phyloP scores from a whole-genome alignment of 2,797 vertebrate genomes.

The Lithobates sylvaticus region DNA sequence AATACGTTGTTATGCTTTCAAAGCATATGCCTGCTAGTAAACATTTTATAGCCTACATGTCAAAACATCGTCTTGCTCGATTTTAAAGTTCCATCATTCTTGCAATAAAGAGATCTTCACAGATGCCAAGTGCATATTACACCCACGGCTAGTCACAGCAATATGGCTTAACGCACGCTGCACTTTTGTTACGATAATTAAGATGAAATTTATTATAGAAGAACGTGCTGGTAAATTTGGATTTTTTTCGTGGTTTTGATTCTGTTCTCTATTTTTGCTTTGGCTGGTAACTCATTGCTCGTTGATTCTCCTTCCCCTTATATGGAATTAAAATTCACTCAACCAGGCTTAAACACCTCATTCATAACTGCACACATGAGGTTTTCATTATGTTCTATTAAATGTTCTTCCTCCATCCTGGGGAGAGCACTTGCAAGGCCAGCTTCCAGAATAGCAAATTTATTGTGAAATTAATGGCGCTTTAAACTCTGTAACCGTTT shows the following conservation, averaged over 20 bases:
- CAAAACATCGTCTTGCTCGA: slow-evolving; percentile 55
- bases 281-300: background rate
- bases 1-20: slow-evolving; percentile 30
- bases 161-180: slow-evolving; percentile 35
- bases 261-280: background rate
- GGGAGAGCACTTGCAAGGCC: background rate
- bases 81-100: slow-evolving; percentile 52
- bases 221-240: background rate
- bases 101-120: slow-evolving; percentile 12
- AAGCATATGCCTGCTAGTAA: slow-evolving; percentile 51
- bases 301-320: slow-evolving; percentile 13
- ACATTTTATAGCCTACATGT: slow-evolving; percentile 53
- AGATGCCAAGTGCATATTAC: slow-evolving; percentile 44
- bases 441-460: background rate
- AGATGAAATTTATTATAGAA: slow-evolving; percentile 18
- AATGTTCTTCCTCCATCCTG: slow-evolving; percentile 3
- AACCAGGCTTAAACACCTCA: slow-evolving; percentile 24
- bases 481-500: slow-evolving; percentile 9
- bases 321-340: slow-evolving; percentile 36
- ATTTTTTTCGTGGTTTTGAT: background rate
- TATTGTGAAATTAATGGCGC: slow-evolving; percentile 1
- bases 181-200: slow-evolving; percentile 50
- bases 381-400: slow-evolving; percentile 27
- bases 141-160: slow-evolving; percentile 39
- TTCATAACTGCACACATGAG: slow-evolving; percentile 30